Percentiles rank a stretch among this genome's conserved stretches.
These are phyloP conservation scores for Scaptodrosophila lebanonensis DNA, from an alignment of 1,140 invertebrate species.

Conservation along the genomic window DNA sequence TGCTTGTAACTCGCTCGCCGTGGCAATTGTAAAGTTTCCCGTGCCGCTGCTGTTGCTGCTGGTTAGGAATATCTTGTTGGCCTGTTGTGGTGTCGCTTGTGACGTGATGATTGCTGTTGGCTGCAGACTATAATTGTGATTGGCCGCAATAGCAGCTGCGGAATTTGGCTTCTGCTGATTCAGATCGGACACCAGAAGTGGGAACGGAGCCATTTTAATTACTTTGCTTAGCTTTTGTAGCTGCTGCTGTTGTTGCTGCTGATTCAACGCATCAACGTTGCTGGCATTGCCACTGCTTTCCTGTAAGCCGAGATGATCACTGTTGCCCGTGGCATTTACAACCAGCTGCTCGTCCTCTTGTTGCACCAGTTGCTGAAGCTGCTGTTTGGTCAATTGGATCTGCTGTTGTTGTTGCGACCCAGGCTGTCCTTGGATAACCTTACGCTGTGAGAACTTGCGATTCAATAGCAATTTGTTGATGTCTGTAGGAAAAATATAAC, in stretches of 20 bases:
- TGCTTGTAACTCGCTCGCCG: conserved; percentile 57
- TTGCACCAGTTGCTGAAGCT: conserved; percentile 57
- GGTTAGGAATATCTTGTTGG: conserved; percentile 73
- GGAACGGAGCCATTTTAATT: conserved; percentile 69
- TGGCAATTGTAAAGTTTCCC: conserved; percentile 69
- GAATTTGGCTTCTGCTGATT: conserved; percentile 65
- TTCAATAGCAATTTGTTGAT: conserved; percentile 68
- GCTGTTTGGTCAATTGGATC: conserved; percentile 66
- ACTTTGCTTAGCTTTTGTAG: conserved; percentile 65
- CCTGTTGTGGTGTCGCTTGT: conserved; percentile 49
- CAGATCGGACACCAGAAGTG: conserved; percentile 63
- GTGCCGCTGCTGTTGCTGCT: conserved; percentile 57
- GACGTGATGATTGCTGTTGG: conserved; percentile 68
- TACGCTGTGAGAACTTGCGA: conserved; percentile 68
- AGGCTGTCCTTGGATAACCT: conserved; percentile 48
- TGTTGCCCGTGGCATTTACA: conserved; percentile 24
- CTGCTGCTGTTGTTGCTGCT: conserved; percentile 41
- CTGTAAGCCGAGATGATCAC: conserved; percentile 40
- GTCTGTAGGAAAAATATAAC: conserved; percentile 42
- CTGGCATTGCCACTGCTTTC: conserved; percentile 35
- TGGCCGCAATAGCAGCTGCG: conserved; percentile 64
- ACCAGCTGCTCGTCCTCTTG: conserved; percentile 53
- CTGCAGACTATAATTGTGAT: conserved; percentile 75
- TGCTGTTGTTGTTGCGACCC: conserved; percentile 48
- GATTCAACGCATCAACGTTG: conserved; percentile 39